These are phyloP conservation scores for Athalia rosae DNA, from an alignment of 2,888 invertebrate genomes.

Conservation along the genomic window DNA sequence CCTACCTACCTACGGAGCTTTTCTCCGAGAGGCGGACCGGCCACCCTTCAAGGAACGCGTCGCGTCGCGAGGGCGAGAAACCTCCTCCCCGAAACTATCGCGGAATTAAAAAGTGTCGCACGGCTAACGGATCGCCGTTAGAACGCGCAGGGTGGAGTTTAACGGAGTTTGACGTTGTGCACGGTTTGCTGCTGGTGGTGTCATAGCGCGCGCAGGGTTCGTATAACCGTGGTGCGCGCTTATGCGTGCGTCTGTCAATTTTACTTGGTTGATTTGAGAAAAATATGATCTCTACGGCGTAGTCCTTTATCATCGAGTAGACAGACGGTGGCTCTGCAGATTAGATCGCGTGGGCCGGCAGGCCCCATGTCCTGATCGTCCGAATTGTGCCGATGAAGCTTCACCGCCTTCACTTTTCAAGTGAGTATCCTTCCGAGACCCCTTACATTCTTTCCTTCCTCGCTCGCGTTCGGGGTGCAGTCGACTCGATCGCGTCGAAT, in stretches of 20 bases:
- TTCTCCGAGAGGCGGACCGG: no score
- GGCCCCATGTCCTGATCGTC: conserved; percentile 44
- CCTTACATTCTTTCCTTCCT: no score
- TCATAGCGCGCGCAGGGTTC: conserved; percentile 26
- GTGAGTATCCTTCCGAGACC: conserved; percentile 61
- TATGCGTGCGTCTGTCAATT: conserved; percentile 27
- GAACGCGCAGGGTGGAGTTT: conserved; percentile 35
- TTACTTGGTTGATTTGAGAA: conserved; percentile 4
- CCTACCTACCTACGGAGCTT: no score
- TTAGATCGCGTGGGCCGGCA: conserved; percentile 30
- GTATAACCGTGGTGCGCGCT: conserved; percentile 15
- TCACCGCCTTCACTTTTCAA: conserved; percentile 70
- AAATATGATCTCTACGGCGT: conserved; percentile 17
- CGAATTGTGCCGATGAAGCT: conserved; percentile 63
- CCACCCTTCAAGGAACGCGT: background rate
- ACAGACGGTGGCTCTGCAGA: conserved; percentile 24
- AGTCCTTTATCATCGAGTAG: conserved; percentile 19
- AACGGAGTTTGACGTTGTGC: conserved; percentile 20
- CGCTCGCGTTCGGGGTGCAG: no score
- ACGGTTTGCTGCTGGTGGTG: background rate
- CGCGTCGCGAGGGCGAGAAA: background rate
- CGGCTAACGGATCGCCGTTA: background rate
- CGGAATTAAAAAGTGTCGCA: background rate
- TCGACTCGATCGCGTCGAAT: no score
- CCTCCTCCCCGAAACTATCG: no score